A percentile compares a stretch with the other conserved stretches of the same genome.
Evolutionary conservation across 2,888 invertebrate species (phyloP).

Genomic region (Heterodera filipjevi): DNA sequence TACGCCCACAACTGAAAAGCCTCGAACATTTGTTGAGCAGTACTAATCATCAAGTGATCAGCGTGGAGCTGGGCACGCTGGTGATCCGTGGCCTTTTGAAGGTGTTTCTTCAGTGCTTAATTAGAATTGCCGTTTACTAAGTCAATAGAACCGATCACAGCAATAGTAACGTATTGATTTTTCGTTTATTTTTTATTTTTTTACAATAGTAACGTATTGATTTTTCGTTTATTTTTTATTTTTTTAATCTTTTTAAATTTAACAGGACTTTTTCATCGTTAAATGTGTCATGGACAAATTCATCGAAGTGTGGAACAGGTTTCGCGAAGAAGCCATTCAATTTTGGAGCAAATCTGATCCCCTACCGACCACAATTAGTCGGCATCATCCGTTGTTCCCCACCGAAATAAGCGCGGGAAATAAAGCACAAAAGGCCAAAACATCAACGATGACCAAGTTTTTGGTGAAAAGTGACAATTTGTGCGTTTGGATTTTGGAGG

Average conservation of each 20-base stretch:
- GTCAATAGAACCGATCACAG: no score
- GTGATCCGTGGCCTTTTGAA: conserved; percentile 12
- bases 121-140: neutral
- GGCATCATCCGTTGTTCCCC: conserved; percentile 5
- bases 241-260: neutral
- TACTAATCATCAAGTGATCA: neutral
- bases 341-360: conserved; percentile 11
- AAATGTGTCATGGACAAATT: conserved; percentile 14
- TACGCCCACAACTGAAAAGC: neutral
- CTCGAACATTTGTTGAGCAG: conserved; percentile 19
- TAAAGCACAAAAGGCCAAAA: neutral
- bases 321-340: neutral
- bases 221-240: no score
- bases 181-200: no score
- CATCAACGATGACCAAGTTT: neutral
- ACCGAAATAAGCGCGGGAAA: neutral
- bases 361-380: neutral
- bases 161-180: no score
- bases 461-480: conserved; percentile 13
- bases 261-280: conserved; percentile 20
- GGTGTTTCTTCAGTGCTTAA: neutral
- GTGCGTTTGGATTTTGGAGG: conserved; percentile 22
- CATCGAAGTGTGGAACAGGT: conserved; percentile 8
- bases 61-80: conserved; percentile 16
- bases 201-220: no score